These are phyloP conservation scores for Sitobion miscanthi DNA, from an alignment of 1,140 invertebrate species.

Conservation along the genomic window DNA sequence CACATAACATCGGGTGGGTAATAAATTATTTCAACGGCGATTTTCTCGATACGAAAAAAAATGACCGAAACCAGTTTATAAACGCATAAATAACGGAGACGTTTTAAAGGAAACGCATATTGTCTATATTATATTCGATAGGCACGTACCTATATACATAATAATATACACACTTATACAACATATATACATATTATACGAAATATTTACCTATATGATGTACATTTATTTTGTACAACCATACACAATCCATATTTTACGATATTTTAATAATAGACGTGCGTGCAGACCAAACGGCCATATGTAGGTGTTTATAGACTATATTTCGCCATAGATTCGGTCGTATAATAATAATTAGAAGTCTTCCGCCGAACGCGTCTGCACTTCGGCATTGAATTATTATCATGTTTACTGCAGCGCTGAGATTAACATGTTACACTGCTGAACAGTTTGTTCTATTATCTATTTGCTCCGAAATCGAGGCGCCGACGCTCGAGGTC, in stretches of 20 bases:
- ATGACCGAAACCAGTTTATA: constrained; percentile 27
- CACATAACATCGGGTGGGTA: background rate
- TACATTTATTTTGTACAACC: background rate
- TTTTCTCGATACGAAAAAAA: constrained; percentile 5
- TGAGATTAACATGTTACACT: background rate
- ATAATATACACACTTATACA: background rate
- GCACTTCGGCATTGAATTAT: background rate
- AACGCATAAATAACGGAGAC: background rate
- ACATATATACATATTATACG: background rate
- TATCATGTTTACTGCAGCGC: background rate
- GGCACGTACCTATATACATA: background rate
- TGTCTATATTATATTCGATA: constrained; percentile 8
- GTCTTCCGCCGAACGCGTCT: background rate
- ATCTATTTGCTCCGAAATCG: background rate
- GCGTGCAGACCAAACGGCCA: background rate
- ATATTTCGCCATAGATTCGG: background rate
- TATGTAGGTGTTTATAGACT: background rate
- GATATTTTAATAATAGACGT: background rate
- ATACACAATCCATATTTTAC: background rate
- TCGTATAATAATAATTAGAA: background rate
- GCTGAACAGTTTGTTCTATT: background rate
- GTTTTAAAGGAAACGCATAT: background rate
- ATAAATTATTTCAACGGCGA: constrained; percentile 38
- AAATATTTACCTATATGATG: background rate
- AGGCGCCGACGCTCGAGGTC: background rate